Evolutionary conservation across 2,888 invertebrate genomes (phyloP), one percentile per base, ranked within the genome.

Genomic region (Eurytoma californica): DNA sequence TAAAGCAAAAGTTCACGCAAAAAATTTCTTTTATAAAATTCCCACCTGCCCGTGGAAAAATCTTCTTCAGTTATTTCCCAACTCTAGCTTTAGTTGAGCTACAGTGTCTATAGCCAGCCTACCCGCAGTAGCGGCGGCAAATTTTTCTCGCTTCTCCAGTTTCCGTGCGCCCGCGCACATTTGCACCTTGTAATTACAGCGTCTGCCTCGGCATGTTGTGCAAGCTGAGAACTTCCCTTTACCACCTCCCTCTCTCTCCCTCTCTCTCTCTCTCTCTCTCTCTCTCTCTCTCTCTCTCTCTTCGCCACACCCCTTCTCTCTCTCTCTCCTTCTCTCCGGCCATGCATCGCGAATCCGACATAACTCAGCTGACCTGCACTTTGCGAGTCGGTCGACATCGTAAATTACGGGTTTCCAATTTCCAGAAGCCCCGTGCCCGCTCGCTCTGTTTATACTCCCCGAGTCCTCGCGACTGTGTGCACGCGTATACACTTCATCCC

Each of bases 381-480:
- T 47, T 63, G 39, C 39, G 18, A 18, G 18, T 63, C 63, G 57
- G 80, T 79, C 80, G 80, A 82, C 84, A 79, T 84, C 85, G 86
- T 88, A 87, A 87, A 88, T 88, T 88, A 87, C 85, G 73, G 83
- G 86, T 85, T 88, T 87, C 86, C 87, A 87, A 88, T 88, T 88
- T 88, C 87, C 85, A 83, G 82, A 80, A 82, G 75, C 76, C 77
- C 69, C 78, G 28, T 55, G 55, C 18, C 7, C 47, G n/a, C 30
- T 55, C 20, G 77, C 14, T 14, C 28, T 63, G 63, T 63, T 58
- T 24, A 47, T 60, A 58, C n/a, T 66, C 70, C 24, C 24, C 24
- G 24, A 24, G 24, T 24, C 28, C 47, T 47, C 24, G 30, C 28
- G 39, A n/a, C n/a, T 63, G 16, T 63, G 63, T 16, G 3, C 39